phyloP scores from a whole-genome alignment of 2,113 vertebrate genomes.

The Tachysurus vachellii region DNA sequence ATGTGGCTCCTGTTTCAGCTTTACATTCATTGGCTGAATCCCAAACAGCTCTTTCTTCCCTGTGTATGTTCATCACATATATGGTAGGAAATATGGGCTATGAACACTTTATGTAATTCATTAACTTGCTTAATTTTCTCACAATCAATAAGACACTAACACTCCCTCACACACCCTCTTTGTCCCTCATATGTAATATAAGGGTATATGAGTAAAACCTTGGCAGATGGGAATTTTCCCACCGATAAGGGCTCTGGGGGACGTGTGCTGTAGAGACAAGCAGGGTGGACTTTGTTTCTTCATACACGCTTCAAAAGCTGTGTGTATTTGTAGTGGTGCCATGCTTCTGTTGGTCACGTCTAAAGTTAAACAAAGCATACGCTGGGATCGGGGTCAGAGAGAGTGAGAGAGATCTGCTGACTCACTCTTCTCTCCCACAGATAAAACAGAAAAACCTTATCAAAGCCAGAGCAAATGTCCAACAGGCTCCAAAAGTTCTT shows the following conservation, averaged over 20 bases:
- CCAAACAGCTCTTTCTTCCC: background rate
- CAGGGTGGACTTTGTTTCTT: constrained; percentile 52
- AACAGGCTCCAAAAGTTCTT: background rate
- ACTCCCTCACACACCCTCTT: background rate
- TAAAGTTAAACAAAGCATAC: constrained; percentile 55
- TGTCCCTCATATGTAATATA: background rate
- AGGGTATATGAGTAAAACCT: constrained; percentile 9
- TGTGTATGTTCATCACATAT: background rate
- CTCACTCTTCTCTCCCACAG: constrained; percentile 26
- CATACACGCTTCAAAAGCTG: constrained; percentile 64
- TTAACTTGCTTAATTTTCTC: background rate
- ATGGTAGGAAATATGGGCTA: background rate
- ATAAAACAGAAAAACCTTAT: constrained; percentile 3
- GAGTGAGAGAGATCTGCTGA: constrained; percentile 16
- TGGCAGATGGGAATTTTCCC: constrained; percentile 22
- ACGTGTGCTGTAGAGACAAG: constrained; percentile 17
- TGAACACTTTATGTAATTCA: background rate
- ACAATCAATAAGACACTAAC: background rate
- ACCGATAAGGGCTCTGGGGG: constrained; percentile 14
- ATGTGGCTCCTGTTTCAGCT: constrained; percentile 1
- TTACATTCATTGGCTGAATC: background rate
- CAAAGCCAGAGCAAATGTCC: constrained; percentile 17
- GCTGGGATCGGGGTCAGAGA: constrained; percentile 37
- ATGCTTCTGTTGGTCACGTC: constrained; percentile 58
- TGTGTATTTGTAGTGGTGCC: constrained; percentile 62